Evolutionary conservation across 2,797 vertebrate species (phyloP).

Genomic region (Pelobates cultripes): DNA sequence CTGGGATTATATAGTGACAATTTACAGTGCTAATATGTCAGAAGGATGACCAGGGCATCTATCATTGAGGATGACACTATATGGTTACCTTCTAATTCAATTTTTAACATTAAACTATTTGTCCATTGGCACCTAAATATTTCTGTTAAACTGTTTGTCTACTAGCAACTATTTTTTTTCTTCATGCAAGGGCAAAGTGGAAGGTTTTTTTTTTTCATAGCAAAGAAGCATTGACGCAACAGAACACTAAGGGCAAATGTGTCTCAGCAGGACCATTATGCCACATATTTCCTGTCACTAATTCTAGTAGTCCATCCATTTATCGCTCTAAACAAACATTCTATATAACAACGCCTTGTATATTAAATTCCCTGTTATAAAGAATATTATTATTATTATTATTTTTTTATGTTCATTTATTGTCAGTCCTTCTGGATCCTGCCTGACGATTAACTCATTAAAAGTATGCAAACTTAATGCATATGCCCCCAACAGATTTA

Average conservation of each 20-base stretch:
- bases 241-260: neutral
- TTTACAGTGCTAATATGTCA: no score
- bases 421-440: conserved; percentile 23
- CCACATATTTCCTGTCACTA: neutral
- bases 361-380: neutral
- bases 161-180: no score
- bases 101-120: no score
- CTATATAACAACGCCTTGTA: neutral
- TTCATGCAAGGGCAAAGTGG: neutral
- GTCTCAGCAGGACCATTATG: neutral
- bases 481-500: conserved; percentile 53
- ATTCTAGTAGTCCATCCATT: neutral
- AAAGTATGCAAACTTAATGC: conserved; percentile 51
- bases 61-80: no score
- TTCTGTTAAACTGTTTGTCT: no score
- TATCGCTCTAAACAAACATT: neutral
- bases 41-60: no score
- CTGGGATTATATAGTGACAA: no score
- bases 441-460: conserved; percentile 53
- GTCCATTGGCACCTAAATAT: no score
- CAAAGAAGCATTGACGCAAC: neutral
- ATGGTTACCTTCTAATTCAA: no score
- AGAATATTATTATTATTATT: conserved; percentile 29
- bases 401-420: conserved; percentile 15
- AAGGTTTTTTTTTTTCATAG: neutral